Percentiles rank a stretch among this genome's conserved stretches.
phyloP scores from a whole-genome alignment of 1,140 invertebrate species.

The Drosophila asahinai region DNA sequence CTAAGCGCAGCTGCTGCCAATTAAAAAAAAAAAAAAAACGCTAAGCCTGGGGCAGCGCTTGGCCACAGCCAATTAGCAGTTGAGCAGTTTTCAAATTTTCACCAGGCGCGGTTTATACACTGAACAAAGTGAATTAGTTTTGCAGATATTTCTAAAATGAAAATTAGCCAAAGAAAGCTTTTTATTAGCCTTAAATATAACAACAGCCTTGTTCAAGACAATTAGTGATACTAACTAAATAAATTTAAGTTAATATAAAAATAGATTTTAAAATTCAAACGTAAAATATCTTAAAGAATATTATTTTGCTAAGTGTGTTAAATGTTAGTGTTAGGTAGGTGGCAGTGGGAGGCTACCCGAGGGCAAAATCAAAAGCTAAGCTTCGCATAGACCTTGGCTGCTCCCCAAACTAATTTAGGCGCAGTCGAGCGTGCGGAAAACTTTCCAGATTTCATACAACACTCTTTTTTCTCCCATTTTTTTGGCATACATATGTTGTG shows the following conservation, averaged over 20 bases:
- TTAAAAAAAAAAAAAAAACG: slow-evolving; percentile 48
- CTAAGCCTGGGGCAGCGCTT: slow-evolving; percentile 20
- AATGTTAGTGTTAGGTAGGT: neutral
- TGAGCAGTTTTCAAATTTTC: slow-evolving; percentile 75
- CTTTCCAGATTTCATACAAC: slow-evolving; percentile 51
- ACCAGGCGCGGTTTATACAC: slow-evolving; percentile 17
- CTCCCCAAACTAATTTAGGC: slow-evolving; percentile 72
- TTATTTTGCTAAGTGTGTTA: slow-evolving; percentile 4
- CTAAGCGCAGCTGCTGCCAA: slow-evolving; percentile 47
- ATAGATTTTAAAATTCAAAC: too few relatives aligned
- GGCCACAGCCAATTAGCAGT: slow-evolving; percentile 74
- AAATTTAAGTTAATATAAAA: too few relatives aligned
- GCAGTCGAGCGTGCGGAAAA: slow-evolving; percentile 72
- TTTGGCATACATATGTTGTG: slow-evolving; percentile 70
- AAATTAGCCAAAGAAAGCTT: too few relatives aligned
- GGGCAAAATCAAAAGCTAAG: slow-evolving; percentile 43
- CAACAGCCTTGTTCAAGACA: too few relatives aligned
- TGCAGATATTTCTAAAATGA: too few relatives aligned
- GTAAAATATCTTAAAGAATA: too few relatives aligned
- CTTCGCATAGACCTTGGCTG: slow-evolving; percentile 47
- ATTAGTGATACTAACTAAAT: too few relatives aligned
- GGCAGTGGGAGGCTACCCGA: neutral
- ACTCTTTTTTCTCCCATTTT: slow-evolving; percentile 21
- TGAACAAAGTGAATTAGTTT: neutral
- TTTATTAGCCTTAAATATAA: too few relatives aligned